Conservation (phyloP, 2,113 vertebrate genomes). For the Capreolus pygargus region DNA sequence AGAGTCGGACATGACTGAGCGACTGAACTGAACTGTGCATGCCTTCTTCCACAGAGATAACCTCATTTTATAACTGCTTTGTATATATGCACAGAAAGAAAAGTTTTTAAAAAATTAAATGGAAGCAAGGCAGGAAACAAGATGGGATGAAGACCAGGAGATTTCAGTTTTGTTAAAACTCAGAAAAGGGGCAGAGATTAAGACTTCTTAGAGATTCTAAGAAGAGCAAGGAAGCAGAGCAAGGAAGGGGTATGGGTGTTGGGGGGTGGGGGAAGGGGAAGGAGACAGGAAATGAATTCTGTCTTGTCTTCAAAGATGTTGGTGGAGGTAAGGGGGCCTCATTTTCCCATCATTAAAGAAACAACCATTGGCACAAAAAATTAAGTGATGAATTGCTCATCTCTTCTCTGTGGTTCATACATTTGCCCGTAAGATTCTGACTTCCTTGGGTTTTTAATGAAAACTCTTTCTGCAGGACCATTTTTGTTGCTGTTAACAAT, state of each 20-base stretch:
- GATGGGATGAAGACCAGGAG: background rate
- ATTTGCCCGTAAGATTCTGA: background rate
- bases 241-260: background rate
- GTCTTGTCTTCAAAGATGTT: background rate
- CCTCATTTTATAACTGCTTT: background rate
- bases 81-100: background rate
- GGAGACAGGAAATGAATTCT: background rate
- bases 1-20: background rate
- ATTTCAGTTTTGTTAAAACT: background rate
- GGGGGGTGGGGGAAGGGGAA: background rate
- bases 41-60: background rate
- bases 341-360: constrained; percentile 31
- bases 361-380: background rate
- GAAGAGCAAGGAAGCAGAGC: background rate
- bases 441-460: constrained; percentile 43
- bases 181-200: background rate
- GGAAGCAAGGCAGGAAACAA: background rate
- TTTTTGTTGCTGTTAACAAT: background rate
- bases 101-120: background rate
- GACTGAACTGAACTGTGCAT: background rate
- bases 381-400: background rate
- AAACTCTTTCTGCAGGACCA: background rate
- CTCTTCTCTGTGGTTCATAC: background rate
- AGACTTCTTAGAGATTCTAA: background rate
- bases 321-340: background rate